Evolutionary conservation across 2,888 invertebrate species (phyloP), one percentile per base, ranked within the genome.

Genomic region (Dorcus hopei): DNA sequence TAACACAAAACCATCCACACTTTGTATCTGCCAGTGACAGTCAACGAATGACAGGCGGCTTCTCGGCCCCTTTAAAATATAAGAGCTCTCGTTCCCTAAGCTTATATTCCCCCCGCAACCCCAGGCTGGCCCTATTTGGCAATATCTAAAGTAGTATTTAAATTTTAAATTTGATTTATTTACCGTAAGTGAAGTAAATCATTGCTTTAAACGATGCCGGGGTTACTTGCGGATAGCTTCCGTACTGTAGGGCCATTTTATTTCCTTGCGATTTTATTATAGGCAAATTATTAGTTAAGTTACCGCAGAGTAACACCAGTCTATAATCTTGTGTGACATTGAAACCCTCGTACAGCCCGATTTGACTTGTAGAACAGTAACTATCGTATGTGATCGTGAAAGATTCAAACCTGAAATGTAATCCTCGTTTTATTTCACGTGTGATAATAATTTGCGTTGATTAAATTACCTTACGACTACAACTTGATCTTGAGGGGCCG

Each of bases 1-100:
- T 2, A 94, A 80, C 4, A 85, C 80, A 63, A 87, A 82, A 54
- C 85, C 86, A 1, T 70, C 70, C 0, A 84, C 81, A 0, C 87
- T 87, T 50, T 74, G 78, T 42, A 95, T 80, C 3, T 78, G 75
- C 90, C 93, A 95, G 51, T 84, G 80, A 71, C 96, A 96, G 66
- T 93, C 89, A 65, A 93, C 80, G 64, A 83, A 80, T 40, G 82
- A 76, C 63, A 87, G 90, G 1, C 75, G 90, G 1, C 75, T 75
- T 0, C 82, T 78, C 19, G 75, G 76, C 19, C 57, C 57, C 52
- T 50, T 80, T 76, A 63, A 78, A 65, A 41, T 75, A 62, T 58
- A 74, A 11, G 51, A 54, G 26, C 38, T 47, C 11, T 43, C 49
- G 5, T 38, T 26, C 14, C 49, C 40, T 38, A 59, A 54, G 41